Conservation (phyloP, 1,140 invertebrate genomes). For the Aphelinus certus region DNA sequence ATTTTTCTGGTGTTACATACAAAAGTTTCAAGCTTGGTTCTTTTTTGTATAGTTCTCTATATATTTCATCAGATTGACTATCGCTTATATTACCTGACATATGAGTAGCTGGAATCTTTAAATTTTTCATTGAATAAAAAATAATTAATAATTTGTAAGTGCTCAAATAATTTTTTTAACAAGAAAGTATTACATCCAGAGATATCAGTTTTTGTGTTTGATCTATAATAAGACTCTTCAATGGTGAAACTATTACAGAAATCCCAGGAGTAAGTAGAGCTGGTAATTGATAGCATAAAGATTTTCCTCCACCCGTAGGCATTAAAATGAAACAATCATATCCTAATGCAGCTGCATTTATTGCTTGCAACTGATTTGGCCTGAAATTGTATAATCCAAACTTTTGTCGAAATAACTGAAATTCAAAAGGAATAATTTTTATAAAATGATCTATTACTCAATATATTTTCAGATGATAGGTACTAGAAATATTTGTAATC, state of each 20-base stretch:
- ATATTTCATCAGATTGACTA: conserved; percentile 72
- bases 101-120: conserved; percentile 81
- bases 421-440: conserved; percentile 25
- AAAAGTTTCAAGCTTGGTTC: conserved; percentile 82
- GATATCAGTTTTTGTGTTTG: conserved; percentile 90
- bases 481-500: conserved; percentile 27
- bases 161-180: no score
- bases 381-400: conserved; percentile 91
- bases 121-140: background rate
- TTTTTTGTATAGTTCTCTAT: conserved; percentile 71
- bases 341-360: conserved; percentile 89
- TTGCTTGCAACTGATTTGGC: conserved; percentile 91
- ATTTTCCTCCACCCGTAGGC: conserved; percentile 99
- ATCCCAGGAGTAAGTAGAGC: conserved; percentile 78
- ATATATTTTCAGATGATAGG: conserved; percentile 20
- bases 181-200: conserved; percentile 71
- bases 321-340: conserved; percentile 95
- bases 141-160: no score
- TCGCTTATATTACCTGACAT: conserved; percentile 76
- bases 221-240: conserved; percentile 94
- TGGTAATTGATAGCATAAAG: conserved; percentile 93
- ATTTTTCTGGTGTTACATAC: conserved; percentile 97
- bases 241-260: conserved; percentile 93
- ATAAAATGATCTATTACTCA: conserved; percentile 1
- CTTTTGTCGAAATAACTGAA: conserved; percentile 73